phyloP scores from a whole-genome alignment of 2,888 invertebrate species.

The Amphipoea lucens region DNA sequence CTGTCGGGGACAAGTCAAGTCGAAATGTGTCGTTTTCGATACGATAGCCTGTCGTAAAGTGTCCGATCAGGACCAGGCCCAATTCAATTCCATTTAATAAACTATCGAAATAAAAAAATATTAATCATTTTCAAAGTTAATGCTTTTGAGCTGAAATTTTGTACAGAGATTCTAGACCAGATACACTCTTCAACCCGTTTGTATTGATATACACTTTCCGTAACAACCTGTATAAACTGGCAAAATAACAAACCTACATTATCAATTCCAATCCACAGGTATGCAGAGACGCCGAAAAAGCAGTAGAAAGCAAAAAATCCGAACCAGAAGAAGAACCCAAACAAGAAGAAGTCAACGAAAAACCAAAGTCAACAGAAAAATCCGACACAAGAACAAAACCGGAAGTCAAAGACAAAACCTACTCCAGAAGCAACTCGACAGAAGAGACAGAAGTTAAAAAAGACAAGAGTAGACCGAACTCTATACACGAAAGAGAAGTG shows the following conservation, averaged over 20 bases:
- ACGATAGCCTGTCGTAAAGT: too few species aligned
- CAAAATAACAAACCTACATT: not conserved
- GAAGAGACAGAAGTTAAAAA: conserved; percentile 55
- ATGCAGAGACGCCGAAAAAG: conserved; percentile 86
- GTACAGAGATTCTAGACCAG: too few species aligned
- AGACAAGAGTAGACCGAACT: conserved; percentile 64
- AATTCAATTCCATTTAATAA: too few species aligned
- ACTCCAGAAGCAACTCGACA: conserved; percentile 65
- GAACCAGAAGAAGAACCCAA: conserved; percentile 55
- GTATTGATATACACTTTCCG: too few species aligned
- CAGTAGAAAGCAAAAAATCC: conserved; percentile 83
- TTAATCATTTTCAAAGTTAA: too few species aligned
- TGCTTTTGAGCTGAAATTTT: too few species aligned
- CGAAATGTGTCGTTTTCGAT: too few species aligned
- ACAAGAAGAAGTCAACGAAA: conserved; percentile 64
- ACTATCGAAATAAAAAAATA: too few species aligned
- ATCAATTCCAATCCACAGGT: conserved; percentile 72
- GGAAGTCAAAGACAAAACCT: conserved; percentile 64
- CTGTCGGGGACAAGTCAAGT: too few species aligned
- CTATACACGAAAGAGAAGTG: conserved; percentile 62
- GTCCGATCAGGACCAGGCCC: too few species aligned
- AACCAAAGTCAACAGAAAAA: conserved; percentile 70
- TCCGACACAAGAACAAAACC: conserved; percentile 57
- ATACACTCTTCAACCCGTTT: too few species aligned
- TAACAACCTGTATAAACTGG: too few species aligned